Conservation (phyloP, 2,888 invertebrate species). For the Cephus rjabovi region DNA sequence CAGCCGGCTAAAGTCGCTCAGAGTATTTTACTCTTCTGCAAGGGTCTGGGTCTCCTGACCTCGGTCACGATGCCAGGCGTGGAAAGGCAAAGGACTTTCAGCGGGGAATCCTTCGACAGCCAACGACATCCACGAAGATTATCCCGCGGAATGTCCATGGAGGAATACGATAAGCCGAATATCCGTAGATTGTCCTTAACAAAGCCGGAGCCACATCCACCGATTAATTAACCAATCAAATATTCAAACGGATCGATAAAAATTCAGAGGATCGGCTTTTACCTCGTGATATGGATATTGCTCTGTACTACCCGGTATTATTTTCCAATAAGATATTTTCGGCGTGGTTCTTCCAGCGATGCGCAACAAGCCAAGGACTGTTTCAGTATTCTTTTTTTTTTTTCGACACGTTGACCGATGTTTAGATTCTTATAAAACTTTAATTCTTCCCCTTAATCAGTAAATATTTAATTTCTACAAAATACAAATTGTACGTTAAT, state of each 20-base stretch:
- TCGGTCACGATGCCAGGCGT: conserved; percentile 86
- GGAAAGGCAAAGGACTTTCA: conserved; percentile 76
- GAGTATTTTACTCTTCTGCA: conserved; percentile 87
- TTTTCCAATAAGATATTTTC: not conserved
- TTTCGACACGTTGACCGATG: not conserved
- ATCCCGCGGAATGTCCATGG: conserved; percentile 80
- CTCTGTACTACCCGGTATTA: not conserved
- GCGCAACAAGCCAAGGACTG: not conserved
- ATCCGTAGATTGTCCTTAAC: conserved; percentile 79
- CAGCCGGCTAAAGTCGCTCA: conserved; percentile 91
- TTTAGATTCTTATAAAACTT: not conserved
- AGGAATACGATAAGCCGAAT: conserved; percentile 85
- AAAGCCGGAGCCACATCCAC: conserved; percentile 34
- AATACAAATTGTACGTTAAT: not conserved
- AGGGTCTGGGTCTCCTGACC: conserved; percentile 86
- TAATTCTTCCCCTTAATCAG: not conserved
- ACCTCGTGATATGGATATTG: not conserved
- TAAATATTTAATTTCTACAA: not conserved
- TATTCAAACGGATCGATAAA: not conserved
- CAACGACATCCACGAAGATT: conserved; percentile 66
- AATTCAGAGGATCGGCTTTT: not conserved
- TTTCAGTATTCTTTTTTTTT: not conserved
- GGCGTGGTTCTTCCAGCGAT: not conserved
- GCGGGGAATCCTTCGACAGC: conserved; percentile 69
- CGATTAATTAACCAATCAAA: not conserved